Conservation (phyloP, 2,797 vertebrate genomes). For the Sebastes vulpes region DNA sequence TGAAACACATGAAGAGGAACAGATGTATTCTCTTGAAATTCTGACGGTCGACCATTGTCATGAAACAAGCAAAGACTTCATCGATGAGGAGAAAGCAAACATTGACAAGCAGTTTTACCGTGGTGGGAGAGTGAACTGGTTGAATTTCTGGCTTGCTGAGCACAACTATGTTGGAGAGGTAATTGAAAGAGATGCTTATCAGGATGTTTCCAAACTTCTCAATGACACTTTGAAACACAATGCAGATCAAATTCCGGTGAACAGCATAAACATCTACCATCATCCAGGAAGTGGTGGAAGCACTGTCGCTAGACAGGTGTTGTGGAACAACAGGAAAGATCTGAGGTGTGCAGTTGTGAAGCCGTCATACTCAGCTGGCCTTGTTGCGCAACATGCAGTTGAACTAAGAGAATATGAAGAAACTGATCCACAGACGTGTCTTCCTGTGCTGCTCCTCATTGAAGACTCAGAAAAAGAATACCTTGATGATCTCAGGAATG, state of each 20-base stretch:
- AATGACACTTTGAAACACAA: slow-evolving; percentile 47
- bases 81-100: slow-evolving; percentile 70
- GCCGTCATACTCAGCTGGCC: slow-evolving; percentile 58
- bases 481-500: no score
- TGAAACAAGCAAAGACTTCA: slow-evolving; percentile 71
- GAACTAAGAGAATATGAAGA: slow-evolving; percentile 88
- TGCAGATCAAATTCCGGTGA: slow-evolving; percentile 66
- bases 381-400: slow-evolving; percentile 84
- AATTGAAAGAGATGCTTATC: slow-evolving; percentile 82
- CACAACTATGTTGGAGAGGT: slow-evolving; percentile 69
- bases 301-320: slow-evolving; percentile 88
- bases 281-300: slow-evolving; percentile 92
- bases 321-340: slow-evolving; percentile 87
- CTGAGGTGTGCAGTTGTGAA: slow-evolving; percentile 88
- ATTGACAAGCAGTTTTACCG: slow-evolving; percentile 85
- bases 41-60: slow-evolving; percentile 85
- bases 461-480: no score
- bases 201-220: slow-evolving; percentile 72
- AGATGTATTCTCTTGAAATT: slow-evolving; percentile 87
- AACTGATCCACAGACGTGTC: slow-evolving; percentile 76
- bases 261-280: slow-evolving; percentile 87
- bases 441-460: slow-evolving; percentile 51
- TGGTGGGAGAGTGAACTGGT: slow-evolving; percentile 81
- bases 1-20: slow-evolving; percentile 81
- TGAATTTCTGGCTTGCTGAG: slow-evolving; percentile 84